Conservation (phyloP, 2,888 invertebrate species). For the Clostera curtula region DNA sequence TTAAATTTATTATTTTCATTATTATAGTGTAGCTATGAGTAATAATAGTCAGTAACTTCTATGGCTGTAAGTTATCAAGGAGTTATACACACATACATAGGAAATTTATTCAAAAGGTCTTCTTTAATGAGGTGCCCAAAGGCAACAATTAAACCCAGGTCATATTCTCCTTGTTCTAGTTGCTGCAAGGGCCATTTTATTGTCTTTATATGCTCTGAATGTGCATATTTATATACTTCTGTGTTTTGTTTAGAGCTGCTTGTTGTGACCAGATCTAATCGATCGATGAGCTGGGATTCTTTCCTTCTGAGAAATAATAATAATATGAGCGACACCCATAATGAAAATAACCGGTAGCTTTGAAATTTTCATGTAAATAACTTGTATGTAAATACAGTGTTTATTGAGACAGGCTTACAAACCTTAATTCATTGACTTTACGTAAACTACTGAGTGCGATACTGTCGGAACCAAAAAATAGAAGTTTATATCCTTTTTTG, state of each 20-base stretch:
- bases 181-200: slow-evolving; percentile 79
- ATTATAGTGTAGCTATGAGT: too few species aligned
- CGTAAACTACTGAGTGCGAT: slow-evolving; percentile 86
- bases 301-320: slow-evolving; percentile 59
- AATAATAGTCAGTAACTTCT: too few species aligned
- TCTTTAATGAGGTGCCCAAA: slow-evolving; percentile 94
- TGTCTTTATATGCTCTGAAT: slow-evolving; percentile 71
- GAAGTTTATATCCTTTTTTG: slow-evolving; percentile 41
- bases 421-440: slow-evolving; percentile 80
- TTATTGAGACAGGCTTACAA: slow-evolving; percentile 13
- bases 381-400: not conserved
- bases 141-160: slow-evolving; percentile 93
- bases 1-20: too few species aligned
- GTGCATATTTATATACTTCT: slow-evolving; percentile 81
- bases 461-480: slow-evolving; percentile 91
- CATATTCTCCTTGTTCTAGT: slow-evolving; percentile 72
- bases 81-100: slow-evolving; percentile 77
- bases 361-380: not conserved
- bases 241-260: slow-evolving; percentile 75
- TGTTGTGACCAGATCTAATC: slow-evolving; percentile 83
- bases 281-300: slow-evolving; percentile 55
- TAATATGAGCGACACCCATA: not conserved
- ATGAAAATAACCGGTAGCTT: not conserved
- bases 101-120: slow-evolving; percentile 83
- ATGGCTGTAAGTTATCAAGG: not conserved